Conservation (phyloP, 2,797 vertebrate genomes). For the Sebastes goodei region DNA sequence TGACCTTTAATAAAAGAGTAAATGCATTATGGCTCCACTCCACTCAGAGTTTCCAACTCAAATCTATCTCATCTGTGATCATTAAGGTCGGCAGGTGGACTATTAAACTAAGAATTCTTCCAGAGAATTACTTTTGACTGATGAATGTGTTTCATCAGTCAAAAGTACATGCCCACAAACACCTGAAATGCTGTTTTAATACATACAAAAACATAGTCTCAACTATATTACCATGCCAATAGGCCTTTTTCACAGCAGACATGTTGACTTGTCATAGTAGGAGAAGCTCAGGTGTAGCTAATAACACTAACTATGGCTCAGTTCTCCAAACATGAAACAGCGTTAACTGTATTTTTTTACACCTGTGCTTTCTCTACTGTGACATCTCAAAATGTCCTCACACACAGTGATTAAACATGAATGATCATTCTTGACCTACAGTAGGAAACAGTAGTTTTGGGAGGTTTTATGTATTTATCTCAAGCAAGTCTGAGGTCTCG, state of each 20-base stretch:
- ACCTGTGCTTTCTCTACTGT: no score
- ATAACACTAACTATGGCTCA: no score
- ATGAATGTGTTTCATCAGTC: neutral
- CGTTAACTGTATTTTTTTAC: no score
- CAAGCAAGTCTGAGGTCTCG: neutral
- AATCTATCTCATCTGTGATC: neutral
- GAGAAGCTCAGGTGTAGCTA: no score
- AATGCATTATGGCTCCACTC: neutral
- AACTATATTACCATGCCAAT: neutral
- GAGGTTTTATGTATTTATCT: neutral
- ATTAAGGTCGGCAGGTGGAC: neutral
- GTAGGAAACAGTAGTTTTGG: neutral
- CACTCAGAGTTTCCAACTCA: neutral
- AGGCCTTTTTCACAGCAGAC: no score
- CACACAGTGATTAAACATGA: no score
- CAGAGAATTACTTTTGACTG: neutral
- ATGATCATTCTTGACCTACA: no score
- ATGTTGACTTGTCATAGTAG: fast-evolving
- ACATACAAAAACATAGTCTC: neutral
- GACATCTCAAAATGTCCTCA: no score
- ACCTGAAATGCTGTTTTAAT: neutral
- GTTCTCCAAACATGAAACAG: no score
- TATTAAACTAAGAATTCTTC: neutral
- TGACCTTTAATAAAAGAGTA: neutral
- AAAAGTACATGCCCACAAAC: neutral